These are phyloP conservation scores for Mantis religiosa DNA, from an alignment of 2,888 invertebrate genomes.

Conservation along the genomic window DNA sequence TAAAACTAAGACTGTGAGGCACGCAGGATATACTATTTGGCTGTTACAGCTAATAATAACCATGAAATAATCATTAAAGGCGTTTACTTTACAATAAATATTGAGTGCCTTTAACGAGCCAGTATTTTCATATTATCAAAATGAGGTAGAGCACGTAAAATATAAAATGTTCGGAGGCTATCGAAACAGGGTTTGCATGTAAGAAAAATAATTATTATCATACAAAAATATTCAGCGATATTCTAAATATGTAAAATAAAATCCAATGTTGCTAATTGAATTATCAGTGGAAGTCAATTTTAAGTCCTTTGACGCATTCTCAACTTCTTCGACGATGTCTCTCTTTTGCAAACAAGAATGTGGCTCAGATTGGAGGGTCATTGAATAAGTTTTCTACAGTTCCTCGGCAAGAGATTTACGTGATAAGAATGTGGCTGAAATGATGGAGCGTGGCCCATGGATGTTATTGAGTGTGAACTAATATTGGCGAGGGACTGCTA, in stretches of 20 bases:
- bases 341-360: not conserved
- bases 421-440: slow-evolving; percentile 1
- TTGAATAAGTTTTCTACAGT: slow-evolving; percentile 1
- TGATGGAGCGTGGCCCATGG: not conserved
- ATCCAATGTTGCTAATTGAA: not conserved
- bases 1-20: too few species aligned
- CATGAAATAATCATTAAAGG: too few species aligned
- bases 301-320: not conserved
- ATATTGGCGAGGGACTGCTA: slow-evolving; percentile 4
- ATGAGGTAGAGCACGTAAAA: too few species aligned
- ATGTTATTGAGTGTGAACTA: slow-evolving; percentile 13
- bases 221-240: too few species aligned
- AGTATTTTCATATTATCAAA: too few species aligned
- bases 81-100: too few species aligned
- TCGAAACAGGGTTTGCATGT: too few species aligned
- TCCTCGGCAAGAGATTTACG: not conserved
- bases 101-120: too few species aligned
- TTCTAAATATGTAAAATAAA: not conserved
- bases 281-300: not conserved
- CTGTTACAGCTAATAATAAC: too few species aligned
- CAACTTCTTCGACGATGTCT: not conserved
- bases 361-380: not conserved
- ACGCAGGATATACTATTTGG: too few species aligned
- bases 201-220: too few species aligned
- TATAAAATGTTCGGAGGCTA: too few species aligned